Percentiles rank a stretch among this genome's conserved stretches.
These are phyloP conservation scores for Mustela lutreola DNA, from an alignment of 2,113 vertebrate genomes.

Conservation along the genomic window DNA sequence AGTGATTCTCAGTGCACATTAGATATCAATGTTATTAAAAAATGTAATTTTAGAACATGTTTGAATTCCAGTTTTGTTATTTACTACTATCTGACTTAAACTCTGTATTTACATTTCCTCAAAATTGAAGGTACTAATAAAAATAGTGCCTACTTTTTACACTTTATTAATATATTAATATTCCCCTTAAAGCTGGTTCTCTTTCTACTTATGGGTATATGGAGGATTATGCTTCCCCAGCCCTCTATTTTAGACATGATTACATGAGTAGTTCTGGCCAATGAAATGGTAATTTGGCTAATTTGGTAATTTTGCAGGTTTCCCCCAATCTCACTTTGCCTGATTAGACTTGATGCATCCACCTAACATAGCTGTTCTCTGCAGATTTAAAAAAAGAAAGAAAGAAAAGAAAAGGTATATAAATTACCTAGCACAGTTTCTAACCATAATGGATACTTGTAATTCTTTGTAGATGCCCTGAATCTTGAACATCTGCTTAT, in stretches of 20 bases:
- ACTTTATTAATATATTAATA: background rate
- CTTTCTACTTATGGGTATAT: background rate
- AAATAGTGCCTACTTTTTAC: background rate
- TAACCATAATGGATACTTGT: background rate
- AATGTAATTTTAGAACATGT: background rate
- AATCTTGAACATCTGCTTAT: background rate
- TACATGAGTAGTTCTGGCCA: background rate
- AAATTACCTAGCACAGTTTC: background rate
- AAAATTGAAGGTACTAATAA: background rate
- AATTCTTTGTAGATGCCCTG: background rate
- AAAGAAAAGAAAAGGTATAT: background rate
- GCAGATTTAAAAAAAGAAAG: background rate
- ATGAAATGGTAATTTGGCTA: background rate
- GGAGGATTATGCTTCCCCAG: background rate
- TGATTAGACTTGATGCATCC: background rate
- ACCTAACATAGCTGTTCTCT: background rate
- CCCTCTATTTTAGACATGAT: background rate
- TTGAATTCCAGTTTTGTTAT: background rate
- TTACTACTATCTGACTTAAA: background rate
- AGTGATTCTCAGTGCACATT: background rate
- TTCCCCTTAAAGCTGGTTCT: background rate
- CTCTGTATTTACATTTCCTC: background rate
- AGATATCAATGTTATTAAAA: background rate
- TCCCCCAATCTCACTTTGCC: background rate
- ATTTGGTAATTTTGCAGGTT: background rate